These are phyloP conservation scores for Xiphorhynchus elegans DNA, from an alignment of 2,113 vertebrate genomes.

Conservation along the genomic window DNA sequence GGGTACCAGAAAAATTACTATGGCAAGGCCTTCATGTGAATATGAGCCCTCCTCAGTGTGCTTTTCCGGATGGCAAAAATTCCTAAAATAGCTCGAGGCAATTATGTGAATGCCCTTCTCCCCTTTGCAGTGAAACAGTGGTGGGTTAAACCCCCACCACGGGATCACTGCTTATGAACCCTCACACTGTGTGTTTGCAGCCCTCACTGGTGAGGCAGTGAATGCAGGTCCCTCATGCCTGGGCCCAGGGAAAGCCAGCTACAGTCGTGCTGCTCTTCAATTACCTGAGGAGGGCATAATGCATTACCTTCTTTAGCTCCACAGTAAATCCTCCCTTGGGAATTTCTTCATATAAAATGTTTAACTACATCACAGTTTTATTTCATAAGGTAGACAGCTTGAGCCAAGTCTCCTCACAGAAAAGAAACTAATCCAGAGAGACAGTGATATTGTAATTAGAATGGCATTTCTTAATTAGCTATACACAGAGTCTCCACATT, in stretches of 20 bases:
- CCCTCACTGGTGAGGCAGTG: fast-evolving
- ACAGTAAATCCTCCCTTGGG: neutral
- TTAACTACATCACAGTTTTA: neutral
- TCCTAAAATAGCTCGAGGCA: neutral
- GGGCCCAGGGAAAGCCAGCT: neutral
- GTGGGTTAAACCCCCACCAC: too few relatives aligned
- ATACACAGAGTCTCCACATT: neutral
- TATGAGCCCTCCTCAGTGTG: neutral
- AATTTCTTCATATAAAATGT: neutral
- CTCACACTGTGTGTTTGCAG: neutral
- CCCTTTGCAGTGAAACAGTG: neutral
- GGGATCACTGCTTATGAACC: neutral
- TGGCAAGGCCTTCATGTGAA: neutral
- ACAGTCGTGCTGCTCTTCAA: neutral
- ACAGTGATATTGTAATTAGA: neutral
- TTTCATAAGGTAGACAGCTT: neutral
- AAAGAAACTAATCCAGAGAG: neutral
- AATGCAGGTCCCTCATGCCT: fast-evolving
- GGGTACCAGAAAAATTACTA: neutral
- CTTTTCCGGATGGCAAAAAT: neutral
- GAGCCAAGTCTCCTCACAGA: neutral
- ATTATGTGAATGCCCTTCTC: neutral
- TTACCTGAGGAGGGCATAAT: neutral
- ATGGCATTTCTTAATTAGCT: conserved; percentile 9
- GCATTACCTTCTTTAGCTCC: neutral